Base-by-base conservation (phyloP, 2,113 vertebrate genomes). In the Sapayoa aenigma region DNA sequence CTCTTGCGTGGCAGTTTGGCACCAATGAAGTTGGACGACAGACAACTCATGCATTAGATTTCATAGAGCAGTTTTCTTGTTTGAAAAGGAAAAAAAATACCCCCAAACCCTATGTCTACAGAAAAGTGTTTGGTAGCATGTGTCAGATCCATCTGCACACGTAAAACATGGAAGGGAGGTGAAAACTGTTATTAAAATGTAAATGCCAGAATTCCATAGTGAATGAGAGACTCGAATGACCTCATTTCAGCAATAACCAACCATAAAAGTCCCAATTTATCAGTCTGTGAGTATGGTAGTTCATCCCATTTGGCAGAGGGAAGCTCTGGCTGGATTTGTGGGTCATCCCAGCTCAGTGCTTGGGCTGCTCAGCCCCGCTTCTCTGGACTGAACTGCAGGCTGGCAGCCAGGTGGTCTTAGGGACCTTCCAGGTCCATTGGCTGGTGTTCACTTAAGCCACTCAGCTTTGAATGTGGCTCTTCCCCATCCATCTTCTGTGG, bases 61-160 rank as follows among this genome's bases (percentile, higher is more conserved):
- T 73, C 7, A 4, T 73, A 31, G 59, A 94, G 81, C 84, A 69
- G 59, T 55, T 90, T 94, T 77, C 67, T 81, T 80, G 28, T 82
- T 63, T 82, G 56, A 39, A 67, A 65, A 89, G 59, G 17, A 16
- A 17, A 79, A 58, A 42, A 35, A 39, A 35, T 47, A 47, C 2
- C 58, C 25, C 27, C 8, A 67, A 89, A 63, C 2, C 33, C 14
- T 63, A 41, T 19, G 55, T 76, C 65, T 35, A 79, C 25, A 76
- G 79, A 86, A 86, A 90, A 74, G 19, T 75, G 28, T 60, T 94
- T 80, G 75, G 69, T 60, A 79, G 71, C 78, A 24, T 33, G 81
- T 96, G 87, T 81, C 66, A 82, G 50, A 75, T 22, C 93, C 78
- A 87, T 87, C 94, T 94, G 95, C 78, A 90, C 49, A 16, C 24